These are phyloP conservation scores for Microplitis mediator DNA, from an alignment of 1,140 invertebrate genomes.

Conservation along the genomic window DNA sequence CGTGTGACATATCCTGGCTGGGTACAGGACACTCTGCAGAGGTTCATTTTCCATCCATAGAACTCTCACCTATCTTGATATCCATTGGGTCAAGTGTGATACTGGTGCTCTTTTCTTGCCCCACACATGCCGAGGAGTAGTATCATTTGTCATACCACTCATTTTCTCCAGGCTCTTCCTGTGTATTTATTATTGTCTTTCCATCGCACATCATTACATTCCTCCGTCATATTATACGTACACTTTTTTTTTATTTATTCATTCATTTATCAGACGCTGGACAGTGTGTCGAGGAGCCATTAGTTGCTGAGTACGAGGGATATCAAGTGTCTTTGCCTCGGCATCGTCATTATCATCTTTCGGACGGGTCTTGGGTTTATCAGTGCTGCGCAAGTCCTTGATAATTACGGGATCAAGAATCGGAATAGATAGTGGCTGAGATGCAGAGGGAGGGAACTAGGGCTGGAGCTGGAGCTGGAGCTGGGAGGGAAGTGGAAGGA, in stretches of 20 bases:
- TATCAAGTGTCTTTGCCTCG: conserved; percentile 1
- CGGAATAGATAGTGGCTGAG: too few relatives aligned
- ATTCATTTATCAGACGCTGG: not conserved
- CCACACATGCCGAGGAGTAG: not conserved
- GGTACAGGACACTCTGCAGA: not conserved
- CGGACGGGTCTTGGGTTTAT: not conserved
- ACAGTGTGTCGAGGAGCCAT: not conserved
- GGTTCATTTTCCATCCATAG: not conserved
- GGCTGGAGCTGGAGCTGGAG: too few relatives aligned
- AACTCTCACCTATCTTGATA: not conserved
- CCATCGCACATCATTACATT: not conserved
- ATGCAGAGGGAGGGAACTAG: too few relatives aligned
- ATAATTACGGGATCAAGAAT: not conserved
- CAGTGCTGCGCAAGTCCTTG: not conserved
- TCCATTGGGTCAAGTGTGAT: not conserved
- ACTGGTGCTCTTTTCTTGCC: not conserved
- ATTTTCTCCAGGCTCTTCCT: not conserved
- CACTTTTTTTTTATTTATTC: not conserved
- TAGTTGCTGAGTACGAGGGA: not conserved
- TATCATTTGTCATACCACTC: not conserved
- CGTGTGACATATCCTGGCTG: conserved; percentile 6
- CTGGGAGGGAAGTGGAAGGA: not conserved
- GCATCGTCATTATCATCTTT: not conserved
- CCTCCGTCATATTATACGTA: not conserved
- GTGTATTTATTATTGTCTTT: not conserved